Evolutionary conservation across 2,113 vertebrate genomes (phyloP).

Genomic region (Pangasianodon hypophthalmus): DNA sequence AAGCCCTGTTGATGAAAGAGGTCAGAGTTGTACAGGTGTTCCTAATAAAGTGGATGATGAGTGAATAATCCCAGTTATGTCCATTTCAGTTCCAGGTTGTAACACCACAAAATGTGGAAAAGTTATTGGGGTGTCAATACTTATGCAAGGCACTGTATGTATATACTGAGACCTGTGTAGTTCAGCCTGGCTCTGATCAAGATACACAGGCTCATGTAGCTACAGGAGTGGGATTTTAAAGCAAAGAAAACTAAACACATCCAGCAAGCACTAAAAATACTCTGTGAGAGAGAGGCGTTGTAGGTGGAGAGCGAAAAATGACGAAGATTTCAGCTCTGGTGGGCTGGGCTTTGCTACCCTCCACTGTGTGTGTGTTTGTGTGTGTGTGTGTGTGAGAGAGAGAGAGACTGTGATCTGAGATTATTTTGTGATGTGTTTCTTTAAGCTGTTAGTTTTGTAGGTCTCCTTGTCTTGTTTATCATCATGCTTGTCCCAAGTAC

Average conservation of each 20-base stretch:
- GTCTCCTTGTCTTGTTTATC: conserved; percentile 2
- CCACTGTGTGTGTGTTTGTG: conserved; percentile 16
- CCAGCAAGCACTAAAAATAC: conserved; percentile 42
- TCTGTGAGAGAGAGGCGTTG: conserved; percentile 39
- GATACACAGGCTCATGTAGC: neutral
- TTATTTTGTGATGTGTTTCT: conserved; percentile 23
- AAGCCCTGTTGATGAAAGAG: too few relatives aligned
- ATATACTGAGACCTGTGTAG: neutral
- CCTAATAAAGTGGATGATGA: neutral
- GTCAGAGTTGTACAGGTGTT: neutral
- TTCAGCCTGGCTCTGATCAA: conserved; percentile 9
- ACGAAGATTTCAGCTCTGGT: conserved; percentile 19
- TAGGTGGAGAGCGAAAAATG: conserved; percentile 39
- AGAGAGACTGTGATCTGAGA: neutral
- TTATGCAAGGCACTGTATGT: neutral
- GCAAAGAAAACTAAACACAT: conserved; percentile 38
- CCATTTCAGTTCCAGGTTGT: neutral
- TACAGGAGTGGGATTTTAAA: conserved; percentile 11
- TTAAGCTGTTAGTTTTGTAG: conserved; percentile 5
- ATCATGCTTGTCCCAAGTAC: neutral
- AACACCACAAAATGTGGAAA: neutral
- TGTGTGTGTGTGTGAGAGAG: neutral
- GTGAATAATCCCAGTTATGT: neutral
- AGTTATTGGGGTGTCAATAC: neutral
- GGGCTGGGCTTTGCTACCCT: conserved; percentile 18